Base-by-base conservation (phyloP, 2,113 vertebrate genomes). In the Chaenocephalus aceratus region DNA sequence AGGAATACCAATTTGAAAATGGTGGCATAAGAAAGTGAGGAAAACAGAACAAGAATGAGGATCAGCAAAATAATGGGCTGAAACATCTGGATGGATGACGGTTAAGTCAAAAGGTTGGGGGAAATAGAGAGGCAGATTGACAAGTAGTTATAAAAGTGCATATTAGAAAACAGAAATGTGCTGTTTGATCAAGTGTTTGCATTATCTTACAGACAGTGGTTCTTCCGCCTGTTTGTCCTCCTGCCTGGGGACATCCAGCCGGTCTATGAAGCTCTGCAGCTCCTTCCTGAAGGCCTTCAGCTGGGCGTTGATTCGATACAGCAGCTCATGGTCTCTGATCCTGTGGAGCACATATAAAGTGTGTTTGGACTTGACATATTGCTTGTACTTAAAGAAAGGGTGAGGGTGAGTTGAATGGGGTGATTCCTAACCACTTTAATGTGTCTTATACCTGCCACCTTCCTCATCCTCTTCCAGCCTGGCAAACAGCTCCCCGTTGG, bases 41-140 rank as follows among this genome's bases (percentile, higher is more conserved):
- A 99, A 95, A 99, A 99, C 94, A 99, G 96, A 94, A 99, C 98
- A 87, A 99, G 97, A 89, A 99, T 99, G 95, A 99, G 98, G 93
- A 99, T 99, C 93, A 99, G 96, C 94, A 99, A 96, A 97, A 99
- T 99, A 94, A 99, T 99, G 93, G 98, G 98, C 95, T 99, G 98
- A 95, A 99, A 99, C 98, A 99, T 99, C 98, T 99, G 92, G 93
- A 95, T 94, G 96, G 88, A 90, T 94, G 94, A 94, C 93, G 88
- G n/a, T 44, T 54, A 61, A 72, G 53, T 44, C 51, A 59, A 34
- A 80, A 41, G 65, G 6, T 36, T 53, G 34, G 26, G 18, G n/a
- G 14, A 2, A 21, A 41, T 16, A 21, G 34, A 95, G 88, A 66
- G 69, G 54, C 9, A 82, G 52, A 84, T 49, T 21, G 23, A 69